Conservation (phyloP, 2,113 vertebrate species). For the Gyps fulvus region DNA sequence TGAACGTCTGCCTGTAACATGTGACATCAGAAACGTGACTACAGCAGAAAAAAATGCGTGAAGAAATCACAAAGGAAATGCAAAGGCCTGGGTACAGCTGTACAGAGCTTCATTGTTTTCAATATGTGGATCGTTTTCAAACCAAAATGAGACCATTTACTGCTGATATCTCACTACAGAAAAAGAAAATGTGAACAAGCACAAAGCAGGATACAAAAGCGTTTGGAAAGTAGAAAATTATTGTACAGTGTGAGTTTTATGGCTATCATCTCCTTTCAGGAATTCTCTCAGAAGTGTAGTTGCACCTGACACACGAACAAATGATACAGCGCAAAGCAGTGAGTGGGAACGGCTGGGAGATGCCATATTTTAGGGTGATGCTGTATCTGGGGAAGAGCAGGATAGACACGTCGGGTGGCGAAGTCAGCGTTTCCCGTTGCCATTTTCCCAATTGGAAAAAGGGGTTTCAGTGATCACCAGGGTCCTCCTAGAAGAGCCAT, state of each 20-base stretch:
- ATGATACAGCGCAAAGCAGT: background rate
- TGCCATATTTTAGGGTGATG: background rate
- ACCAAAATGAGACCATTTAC: background rate
- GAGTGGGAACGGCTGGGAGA: background rate
- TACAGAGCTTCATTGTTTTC: background rate
- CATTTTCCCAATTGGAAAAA: background rate
- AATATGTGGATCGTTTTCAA: background rate
- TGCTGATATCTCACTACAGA: background rate
- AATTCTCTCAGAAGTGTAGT: background rate
- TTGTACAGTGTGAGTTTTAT: background rate
- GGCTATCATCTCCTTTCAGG: background rate
- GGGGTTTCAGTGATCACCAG: background rate
- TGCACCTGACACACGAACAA: background rate
- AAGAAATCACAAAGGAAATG: conserved; percentile 20
- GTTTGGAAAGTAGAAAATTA: background rate
- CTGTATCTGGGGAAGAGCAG: background rate
- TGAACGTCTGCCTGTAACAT: background rate
- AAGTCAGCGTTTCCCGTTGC: background rate
- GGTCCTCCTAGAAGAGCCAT: background rate
- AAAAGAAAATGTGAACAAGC: background rate
- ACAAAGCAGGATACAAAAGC: background rate
- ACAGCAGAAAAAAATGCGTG: background rate
- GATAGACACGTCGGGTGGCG: fast-evolving
- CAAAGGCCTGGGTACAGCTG: conserved; percentile 17
- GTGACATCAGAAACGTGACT: conserved; percentile 21